Percentiles rank a stretch among this genome's conserved stretches.
phyloP scores from a whole-genome alignment of 1,140 invertebrate species.

The Aphaenogaster ashmeadi region DNA sequence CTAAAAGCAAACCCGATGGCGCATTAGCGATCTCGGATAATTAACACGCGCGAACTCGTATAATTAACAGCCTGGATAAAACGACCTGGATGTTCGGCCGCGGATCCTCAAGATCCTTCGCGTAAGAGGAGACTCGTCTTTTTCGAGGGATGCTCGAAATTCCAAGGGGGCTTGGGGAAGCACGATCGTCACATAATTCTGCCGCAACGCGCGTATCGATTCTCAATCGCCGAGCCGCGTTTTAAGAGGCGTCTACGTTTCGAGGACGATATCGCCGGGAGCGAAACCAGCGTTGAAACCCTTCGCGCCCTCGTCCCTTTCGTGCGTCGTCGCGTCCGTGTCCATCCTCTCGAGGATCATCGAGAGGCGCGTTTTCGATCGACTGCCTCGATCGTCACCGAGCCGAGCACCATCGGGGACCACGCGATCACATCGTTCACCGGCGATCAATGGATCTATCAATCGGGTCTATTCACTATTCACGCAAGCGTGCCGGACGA shows the following conservation, averaged over 20 bases:
- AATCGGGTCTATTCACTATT: background rate
- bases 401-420: background rate
- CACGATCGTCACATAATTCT: slow-evolving; percentile 49
- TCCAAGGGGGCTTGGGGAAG: background rate
- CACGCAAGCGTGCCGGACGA: background rate
- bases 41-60: no score
- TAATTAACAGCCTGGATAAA: background rate
- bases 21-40: background rate
- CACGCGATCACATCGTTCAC: slow-evolving; percentile 5
- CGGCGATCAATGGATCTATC: background rate
- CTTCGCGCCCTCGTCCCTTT: background rate
- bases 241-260: background rate
- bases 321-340: background rate
- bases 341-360: slow-evolving; percentile 6
- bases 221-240: slow-evolving; percentile 11
- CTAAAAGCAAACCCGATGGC: background rate
- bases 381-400: background rate
- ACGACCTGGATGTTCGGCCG: background rate
- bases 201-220: background rate
- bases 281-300: background rate
- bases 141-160: background rate
- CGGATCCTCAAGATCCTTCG: background rate
- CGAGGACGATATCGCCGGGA: background rate
- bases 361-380: background rate
- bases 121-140: background rate